Percentiles rank a stretch among this genome's conserved stretches.
Conservation (phyloP, 2,888 invertebrate species). For the Catocala sponsa region DNA sequence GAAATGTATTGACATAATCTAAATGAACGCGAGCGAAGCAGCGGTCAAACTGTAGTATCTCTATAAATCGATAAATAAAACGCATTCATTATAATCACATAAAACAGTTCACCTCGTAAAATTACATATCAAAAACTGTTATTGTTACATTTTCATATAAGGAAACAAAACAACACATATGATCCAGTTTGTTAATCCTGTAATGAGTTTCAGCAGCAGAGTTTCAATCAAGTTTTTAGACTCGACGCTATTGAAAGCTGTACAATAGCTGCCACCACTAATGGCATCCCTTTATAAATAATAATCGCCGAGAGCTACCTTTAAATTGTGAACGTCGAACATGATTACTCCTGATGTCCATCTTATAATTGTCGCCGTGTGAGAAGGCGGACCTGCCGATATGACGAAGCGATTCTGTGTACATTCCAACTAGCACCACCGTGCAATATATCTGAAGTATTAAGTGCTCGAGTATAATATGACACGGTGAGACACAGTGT, state of each 20-base stretch:
- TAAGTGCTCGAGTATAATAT: neutral
- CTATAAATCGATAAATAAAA: no score
- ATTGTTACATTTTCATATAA: neutral
- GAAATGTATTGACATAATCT: no score
- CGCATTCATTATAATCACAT: no score
- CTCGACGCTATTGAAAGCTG: neutral
- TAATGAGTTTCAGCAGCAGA: neutral
- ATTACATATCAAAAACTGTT: neutral
- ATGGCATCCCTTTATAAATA: slow-evolving; percentile 22
- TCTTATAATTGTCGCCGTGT: slow-evolving; percentile 34
- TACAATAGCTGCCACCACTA: slow-evolving; percentile 1
- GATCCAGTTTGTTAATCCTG: neutral
- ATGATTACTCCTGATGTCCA: slow-evolving; percentile 35
- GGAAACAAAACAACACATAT: neutral
- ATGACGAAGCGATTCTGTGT: slow-evolving; percentile 26
- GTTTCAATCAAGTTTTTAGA: slow-evolving; percentile 5
- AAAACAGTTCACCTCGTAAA: no score
- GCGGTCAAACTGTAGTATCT: no score
- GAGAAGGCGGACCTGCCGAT: slow-evolving; percentile 32
- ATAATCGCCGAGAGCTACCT: slow-evolving; percentile 15
- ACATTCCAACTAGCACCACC: slow-evolving; percentile 32
- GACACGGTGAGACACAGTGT: slow-evolving; percentile 22
- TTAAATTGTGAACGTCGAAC: slow-evolving; percentile 30
- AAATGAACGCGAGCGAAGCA: no score
- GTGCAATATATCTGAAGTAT: neutral